Base-by-base conservation (phyloP, 2,797 vertebrate species). In the Fratercula arctica region DNA sequence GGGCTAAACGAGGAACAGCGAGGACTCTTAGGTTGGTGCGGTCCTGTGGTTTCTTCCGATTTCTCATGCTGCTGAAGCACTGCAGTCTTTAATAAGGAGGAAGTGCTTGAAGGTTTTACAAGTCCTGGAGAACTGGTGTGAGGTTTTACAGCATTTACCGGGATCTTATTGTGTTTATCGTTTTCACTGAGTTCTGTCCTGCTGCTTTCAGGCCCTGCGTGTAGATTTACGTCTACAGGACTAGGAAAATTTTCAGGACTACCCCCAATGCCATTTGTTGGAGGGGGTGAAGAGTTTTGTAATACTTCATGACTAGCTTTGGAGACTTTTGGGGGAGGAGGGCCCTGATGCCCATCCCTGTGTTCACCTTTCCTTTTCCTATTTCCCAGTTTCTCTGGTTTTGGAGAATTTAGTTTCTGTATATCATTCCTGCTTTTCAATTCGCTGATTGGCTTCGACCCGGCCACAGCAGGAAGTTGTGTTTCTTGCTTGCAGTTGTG, bases 121-220 rank as follows among this genome's bases (percentile, higher is more conserved):
- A 97, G 98, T 94, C 98, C 98, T 9, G 97, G 98, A 89, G 98
- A 98, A 98, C 98, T 98, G 96, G 99, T 98, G 96, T 99, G 99
- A 77, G 98, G 98, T 98, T 98, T 98, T 50, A 99, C 98, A 29
- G 99, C 98, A 3, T 98, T 98, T 73, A 99, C 96, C 9, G 98
- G 98, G 83, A 99, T 98, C 98, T 99, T 99, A 82, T 60, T 98
- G 84, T 98, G 98, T 98, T 99, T 99, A 93, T 99, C 99, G 0
- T 99, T 99, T 95, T 99, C 99, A 19, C 98, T 97, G 80, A 98
- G 98, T 76, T 99, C 99, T 46, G 98, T 83, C 95, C 95, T 97
- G 94, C 98, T 97, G 85, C 98, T 97, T 72, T 99, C 99, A 0
- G 97, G 94, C 78, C 97, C 97, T 5, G 97, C 73, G 0, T 97